Conservation (phyloP, 1,140 invertebrate species). For the Parasteatoda tepidariorum region DNA sequence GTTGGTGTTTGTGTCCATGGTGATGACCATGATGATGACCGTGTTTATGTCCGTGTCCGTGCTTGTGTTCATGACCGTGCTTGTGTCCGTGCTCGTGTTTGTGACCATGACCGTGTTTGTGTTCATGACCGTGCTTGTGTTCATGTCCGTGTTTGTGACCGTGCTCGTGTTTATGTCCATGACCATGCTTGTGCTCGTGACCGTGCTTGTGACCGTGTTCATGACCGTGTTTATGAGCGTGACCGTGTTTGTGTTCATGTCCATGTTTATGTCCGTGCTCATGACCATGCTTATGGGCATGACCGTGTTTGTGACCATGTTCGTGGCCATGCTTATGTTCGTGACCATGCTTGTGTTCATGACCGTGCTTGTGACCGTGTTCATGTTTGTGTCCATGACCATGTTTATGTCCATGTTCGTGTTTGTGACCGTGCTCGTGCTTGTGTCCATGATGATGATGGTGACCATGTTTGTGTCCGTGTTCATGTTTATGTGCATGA, state of each 20-base stretch:
- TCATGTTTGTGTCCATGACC: conserved; percentile 8
- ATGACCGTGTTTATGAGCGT: conserved; percentile 19
- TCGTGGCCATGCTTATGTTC: neutral
- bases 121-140: conserved; percentile 20
- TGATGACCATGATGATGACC: conserved; percentile 8
- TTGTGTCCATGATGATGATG: conserved; percentile 20
- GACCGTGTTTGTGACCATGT: conserved; percentile 18
- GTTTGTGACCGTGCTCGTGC: conserved; percentile 15
- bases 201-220: conserved; percentile 20
- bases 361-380: conserved; percentile 2
- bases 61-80: conserved; percentile 15
- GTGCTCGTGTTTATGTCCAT: conserved; percentile 12
- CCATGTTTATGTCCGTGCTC: conserved; percentile 8
- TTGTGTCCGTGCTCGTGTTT: conserved; percentile 30
- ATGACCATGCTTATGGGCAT: conserved; percentile 9
- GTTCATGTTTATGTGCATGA: conserved; percentile 30
- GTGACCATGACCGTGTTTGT: conserved; percentile 36
- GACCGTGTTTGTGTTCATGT: conserved; percentile 8
- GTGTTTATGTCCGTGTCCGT: conserved; percentile 27
- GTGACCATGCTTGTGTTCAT: conserved; percentile 22
- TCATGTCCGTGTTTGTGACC: conserved; percentile 23
- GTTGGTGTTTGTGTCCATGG: conserved; percentile 9
- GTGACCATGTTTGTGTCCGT: conserved; percentile 39
- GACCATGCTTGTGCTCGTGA: conserved; percentile 28
- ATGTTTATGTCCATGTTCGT: conserved; percentile 35